Evolutionary conservation across 1,140 invertebrate species (phyloP).

Genomic region (Diploscapter pachys): DNA sequence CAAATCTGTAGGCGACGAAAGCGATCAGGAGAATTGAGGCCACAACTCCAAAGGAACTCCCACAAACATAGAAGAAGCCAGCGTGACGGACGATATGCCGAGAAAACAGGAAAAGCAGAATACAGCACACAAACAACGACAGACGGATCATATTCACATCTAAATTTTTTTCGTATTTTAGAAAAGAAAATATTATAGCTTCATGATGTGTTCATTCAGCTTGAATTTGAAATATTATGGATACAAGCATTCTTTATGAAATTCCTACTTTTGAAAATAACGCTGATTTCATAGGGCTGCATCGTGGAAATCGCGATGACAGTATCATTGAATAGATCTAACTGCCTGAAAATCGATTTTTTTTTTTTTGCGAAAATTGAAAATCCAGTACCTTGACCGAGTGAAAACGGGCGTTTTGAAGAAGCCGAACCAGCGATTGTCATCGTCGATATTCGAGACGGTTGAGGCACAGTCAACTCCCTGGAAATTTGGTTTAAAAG

Average conservation of each 20-base stretch:
- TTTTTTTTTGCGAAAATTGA: conserved; percentile 22
- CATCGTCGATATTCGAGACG: conserved; percentile 11
- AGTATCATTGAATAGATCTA: conserved; percentile 29
- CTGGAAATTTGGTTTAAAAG: conserved; percentile 17
- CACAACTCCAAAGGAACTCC: conserved; percentile 29
- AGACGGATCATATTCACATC: conserved; percentile 28
- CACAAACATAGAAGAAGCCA: conserved; percentile 33
- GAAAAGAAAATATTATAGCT: not conserved
- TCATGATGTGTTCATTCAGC: not conserved
- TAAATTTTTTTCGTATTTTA: conserved; percentile 5
- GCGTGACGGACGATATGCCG: conserved; percentile 26
- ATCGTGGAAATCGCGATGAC: conserved; percentile 20
- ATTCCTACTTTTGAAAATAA: conserved; percentile 9
- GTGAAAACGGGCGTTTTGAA: conserved; percentile 2
- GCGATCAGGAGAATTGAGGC: conserved; percentile 28
- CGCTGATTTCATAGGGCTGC: conserved; percentile 22
- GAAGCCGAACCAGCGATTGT: conserved; percentile 34
- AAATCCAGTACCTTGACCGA: no score
- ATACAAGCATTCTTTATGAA: not conserved
- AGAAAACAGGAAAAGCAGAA: conserved; percentile 28
- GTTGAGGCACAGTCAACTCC: conserved; percentile 24
- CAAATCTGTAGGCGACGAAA: conserved; percentile 33
- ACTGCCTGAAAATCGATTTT: not conserved
- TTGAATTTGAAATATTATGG: not conserved
- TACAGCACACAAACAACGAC: conserved; percentile 11